Evolutionary conservation across 2,888 invertebrate species (phyloP), one percentile per base, ranked within the genome.

Genomic region (Anodontia alba): DNA sequence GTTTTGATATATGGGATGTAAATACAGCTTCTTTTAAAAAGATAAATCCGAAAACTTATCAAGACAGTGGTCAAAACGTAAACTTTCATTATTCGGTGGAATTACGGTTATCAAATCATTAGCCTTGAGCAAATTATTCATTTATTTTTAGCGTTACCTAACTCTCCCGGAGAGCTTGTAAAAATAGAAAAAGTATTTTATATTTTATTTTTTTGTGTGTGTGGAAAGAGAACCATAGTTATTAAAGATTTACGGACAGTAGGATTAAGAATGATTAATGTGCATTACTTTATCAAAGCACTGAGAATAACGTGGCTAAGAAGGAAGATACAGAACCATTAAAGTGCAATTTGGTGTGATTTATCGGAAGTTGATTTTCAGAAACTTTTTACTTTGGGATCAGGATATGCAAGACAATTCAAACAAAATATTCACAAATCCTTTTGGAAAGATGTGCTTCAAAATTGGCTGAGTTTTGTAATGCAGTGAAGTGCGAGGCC

Each of bases 1-100:
- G n/a, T n/a, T n/a, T n/a, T n/a, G n/a, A n/a, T 17, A 69, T 74
- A 15, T 74, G 78, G 78, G 54, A 74, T n/a, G 51, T 33, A 31
- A 42, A n/a, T n/a, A n/a, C n/a, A n/a, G n/a, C n/a, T n/a, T n/a
- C n/a, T n/a, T n/a, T n/a, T 36, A 23, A 20, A 54, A 54, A 23
- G 54, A 54, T 54, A 54, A 54, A n/a, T 54, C 54, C n/a, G n/a
- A n/a, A n/a, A n/a, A n/a, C n/a, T n/a, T n/a, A n/a, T n/a, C n/a
- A n/a, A n/a, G n/a, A n/a, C n/a, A n/a, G n/a, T n/a, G n/a, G n/a
- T n/a, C n/a, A n/a, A n/a, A n/a, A n/a, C n/a, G n/a, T n/a, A n/a
- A n/a, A n/a, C n/a, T n/a, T n/a, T n/a, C n/a, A n/a, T n/a, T n/a
- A n/a, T n/a, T n/a, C n/a, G n/a, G n/a, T n/a, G n/a, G n/a, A n/a